A percentile compares a stretch with the other conserved stretches of the same genome.
Conservation (phyloP, 2,113 vertebrate genomes). For the Myrmophylax atrothorax region DNA sequence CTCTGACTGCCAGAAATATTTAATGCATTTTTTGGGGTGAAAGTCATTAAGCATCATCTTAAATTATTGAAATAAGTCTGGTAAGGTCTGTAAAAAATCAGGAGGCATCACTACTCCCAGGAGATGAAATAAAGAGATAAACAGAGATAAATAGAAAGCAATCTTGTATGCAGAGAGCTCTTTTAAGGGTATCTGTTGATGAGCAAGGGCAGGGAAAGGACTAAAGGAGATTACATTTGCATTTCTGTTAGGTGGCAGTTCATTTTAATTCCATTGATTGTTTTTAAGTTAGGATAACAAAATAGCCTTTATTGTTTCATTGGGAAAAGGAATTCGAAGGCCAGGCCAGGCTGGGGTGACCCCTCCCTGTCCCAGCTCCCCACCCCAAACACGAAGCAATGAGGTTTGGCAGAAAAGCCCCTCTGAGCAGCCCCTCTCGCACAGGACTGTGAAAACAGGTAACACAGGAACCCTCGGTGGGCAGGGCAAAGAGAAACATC, state of each 20-base stretch:
- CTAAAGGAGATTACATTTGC: neutral
- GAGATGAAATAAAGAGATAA: neutral
- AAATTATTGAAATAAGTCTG: neutral
- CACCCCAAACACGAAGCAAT: neutral
- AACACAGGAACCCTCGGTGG: neutral
- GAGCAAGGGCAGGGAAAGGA: slow-evolving; percentile 11
- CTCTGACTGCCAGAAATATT: neutral
- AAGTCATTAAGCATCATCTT: neutral
- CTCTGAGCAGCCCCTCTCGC: neutral
- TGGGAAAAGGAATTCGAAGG: neutral
- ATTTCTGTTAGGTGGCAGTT: slow-evolving; percentile 17
- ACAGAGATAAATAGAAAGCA: slow-evolving; percentile 7
- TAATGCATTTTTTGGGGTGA: neutral
- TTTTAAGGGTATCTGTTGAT: neutral
- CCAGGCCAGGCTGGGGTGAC: neutral
- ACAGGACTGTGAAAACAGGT: fast-evolving
- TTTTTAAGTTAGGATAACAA: neutral
- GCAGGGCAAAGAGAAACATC: neutral
- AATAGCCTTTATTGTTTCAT: neutral
- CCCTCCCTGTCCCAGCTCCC: neutral
- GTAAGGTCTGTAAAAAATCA: neutral
- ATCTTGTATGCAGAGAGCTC: neutral
- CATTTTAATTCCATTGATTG: neutral
- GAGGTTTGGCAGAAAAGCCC: neutral
- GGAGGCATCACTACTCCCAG: neutral